Base-by-base conservation (phyloP, 1,140 invertebrate genomes). In the Ips typographus region DNA sequence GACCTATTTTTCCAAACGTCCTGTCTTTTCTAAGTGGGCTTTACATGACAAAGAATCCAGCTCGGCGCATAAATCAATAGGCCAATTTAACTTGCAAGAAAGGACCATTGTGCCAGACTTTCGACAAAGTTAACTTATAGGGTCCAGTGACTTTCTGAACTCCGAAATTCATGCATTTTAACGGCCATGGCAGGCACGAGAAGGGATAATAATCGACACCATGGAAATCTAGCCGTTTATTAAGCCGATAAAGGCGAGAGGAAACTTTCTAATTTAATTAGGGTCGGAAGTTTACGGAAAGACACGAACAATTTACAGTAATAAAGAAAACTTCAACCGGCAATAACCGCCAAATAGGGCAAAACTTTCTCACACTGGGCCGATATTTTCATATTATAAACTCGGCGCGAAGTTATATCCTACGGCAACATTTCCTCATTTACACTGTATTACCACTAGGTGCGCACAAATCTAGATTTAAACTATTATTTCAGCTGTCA, bases 401-500 rank as follows among this genome's bases (percentile, higher is more conserved):
- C 22, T 22, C 22, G 22, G 22, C 22, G 22, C 22, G 22, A 22
- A 22, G 22, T 22, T 22, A 22, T 22, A 22, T 22, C 22, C 22
- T 22, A 22, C 22, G 22, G 22, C 44, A 61, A 61, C 47, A 61
- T 61, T 61, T 61, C 37, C 59, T 61, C 59, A 61, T 61, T 61
- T 47, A 22, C 22, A 22, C 22, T 22, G 22, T 22, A 22, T 22
- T 22, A 22, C 22, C 22, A 22, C 22, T 22, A 22, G 22, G 22
- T 22, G 22, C 22, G 22, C 22, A 22, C 22, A 22, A 22, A 22
- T 22, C 22, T 22, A 22, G 22, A 22, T 22, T 22, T 22, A 22
- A 22, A 22, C 22, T 22, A 22, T 22, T 71, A 66, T 77, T 79
- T 5, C 77, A 87, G 85, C 83, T 83, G 61, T 81, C 84, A 71